Base-by-base conservation (phyloP, 23 tunicate species). In the Ciona savignyi region DNA sequence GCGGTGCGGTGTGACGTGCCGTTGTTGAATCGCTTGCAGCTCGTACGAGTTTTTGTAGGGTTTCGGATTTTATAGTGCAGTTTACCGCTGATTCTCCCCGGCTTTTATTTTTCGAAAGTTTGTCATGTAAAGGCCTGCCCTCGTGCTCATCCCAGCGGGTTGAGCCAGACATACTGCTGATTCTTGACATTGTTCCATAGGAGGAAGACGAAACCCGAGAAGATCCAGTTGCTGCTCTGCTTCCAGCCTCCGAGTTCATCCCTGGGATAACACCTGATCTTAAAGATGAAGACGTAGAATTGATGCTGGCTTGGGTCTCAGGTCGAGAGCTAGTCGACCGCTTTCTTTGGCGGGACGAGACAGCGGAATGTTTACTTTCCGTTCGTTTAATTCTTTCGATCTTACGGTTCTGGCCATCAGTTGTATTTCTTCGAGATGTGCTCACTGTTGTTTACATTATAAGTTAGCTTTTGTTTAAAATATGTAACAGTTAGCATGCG, bases 131-230 rank as follows among this genome's bases (percentile, higher is more conserved):
- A 28, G 83, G 83, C 23, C 83, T 68, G 3, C 83, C 83, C 70
- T 79, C 83, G 33, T 79, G 83, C 29, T 79, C 83, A 68, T 79
- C 83, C 83, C 83, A 79, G 25, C 76, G 26, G 2, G 83, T 79
- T 22, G 34, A 6, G 20, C 35, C 20, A 2, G 82, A 77, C 35
- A 34, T 6, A 42, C 56, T 42, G 56, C 56, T 67, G 35, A 35
- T 78, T 3, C 32, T 30, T 4, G 70, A 34, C 2, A 76, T 76
- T 1, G 68, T 33, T 3, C 69, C 60, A 22, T 70, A 31, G 20
- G 30, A 32, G 33, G 74, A 67, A 26, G 74, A 42, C 26, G 66
- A 68, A 11, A 30, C 29, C 22, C 11, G 31, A 34, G 82, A 34
- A 3, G 74, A 15, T n/a, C 74, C n/a, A n/a, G 74, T 23, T 4